A percentile compares a stretch with the other conserved stretches of the same genome.
Conservation (phyloP, 2,888 invertebrate species). For the Diabrotica balteata region DNA sequence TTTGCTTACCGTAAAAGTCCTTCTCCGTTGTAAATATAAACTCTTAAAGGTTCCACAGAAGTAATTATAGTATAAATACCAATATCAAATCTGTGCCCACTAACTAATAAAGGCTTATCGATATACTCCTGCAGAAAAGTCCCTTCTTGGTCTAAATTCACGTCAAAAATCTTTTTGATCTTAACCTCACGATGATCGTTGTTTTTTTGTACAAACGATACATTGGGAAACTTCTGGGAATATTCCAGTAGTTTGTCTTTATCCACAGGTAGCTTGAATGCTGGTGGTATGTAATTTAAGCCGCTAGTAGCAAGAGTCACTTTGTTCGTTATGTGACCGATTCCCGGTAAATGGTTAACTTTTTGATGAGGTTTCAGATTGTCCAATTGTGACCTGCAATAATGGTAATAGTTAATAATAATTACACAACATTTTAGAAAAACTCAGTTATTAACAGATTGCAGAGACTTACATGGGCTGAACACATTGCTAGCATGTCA, state of each 20-base stretch:
- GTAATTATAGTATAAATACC: constrained; percentile 93
- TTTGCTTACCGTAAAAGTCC: constrained; percentile 77
- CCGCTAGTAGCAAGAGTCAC: constrained; percentile 83
- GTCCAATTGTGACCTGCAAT: constrained; percentile 57
- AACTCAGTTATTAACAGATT: too few species aligned
- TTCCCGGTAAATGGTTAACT: constrained; percentile 93
- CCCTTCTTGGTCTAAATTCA: constrained; percentile 74
- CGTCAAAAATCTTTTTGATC: constrained; percentile 74
- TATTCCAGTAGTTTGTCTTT: constrained; percentile 75
- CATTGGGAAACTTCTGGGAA: constrained; percentile 69
- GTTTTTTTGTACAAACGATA: constrained; percentile 88
- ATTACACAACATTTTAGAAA: too few species aligned
- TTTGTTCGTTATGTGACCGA: constrained; percentile 90
- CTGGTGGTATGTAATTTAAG: constrained; percentile 82
- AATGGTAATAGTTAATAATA: too few species aligned
- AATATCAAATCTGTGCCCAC: constrained; percentile 95
- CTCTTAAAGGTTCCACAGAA: constrained; percentile 86
- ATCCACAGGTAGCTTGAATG: constrained; percentile 85
- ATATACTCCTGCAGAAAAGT: constrained; percentile 93
- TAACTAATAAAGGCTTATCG: constrained; percentile 85
- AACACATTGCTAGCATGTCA: too few species aligned
- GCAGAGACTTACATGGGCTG: too few species aligned
- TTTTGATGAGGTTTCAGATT: constrained; percentile 75
- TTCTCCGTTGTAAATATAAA: constrained; percentile 86
- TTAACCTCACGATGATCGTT: constrained; percentile 89